Evolutionary conservation across 2,797 vertebrate species (phyloP).

Genomic region (Brachyalestes nurse): DNA sequence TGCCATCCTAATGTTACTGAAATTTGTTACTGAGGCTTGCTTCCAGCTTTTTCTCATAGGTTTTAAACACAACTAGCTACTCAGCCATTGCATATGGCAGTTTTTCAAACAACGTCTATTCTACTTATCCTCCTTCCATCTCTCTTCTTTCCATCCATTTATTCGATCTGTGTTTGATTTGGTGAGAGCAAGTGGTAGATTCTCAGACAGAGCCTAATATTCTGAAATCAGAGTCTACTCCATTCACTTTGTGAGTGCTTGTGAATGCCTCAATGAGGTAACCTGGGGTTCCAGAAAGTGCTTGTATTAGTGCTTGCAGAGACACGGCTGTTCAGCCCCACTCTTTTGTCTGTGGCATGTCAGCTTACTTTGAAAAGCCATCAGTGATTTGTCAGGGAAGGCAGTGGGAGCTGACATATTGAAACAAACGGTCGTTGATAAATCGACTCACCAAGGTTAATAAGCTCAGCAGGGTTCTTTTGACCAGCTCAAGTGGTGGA

Average conservation of each 20-base stretch:
- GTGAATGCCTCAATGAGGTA: slow-evolving; percentile 33
- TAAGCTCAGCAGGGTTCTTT: slow-evolving; percentile 52
- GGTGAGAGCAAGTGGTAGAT: not conserved
- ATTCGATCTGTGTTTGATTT: slow-evolving; percentile 29
- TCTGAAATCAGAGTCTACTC: slow-evolving; percentile 21
- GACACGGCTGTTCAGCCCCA: slow-evolving; percentile 21
- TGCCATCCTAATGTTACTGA: not conserved
- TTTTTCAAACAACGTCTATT: not conserved
- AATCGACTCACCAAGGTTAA: slow-evolving; percentile 58
- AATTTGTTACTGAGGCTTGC: not conserved
- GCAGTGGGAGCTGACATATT: slow-evolving; percentile 59
- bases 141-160: slow-evolving; percentile 6
- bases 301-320: slow-evolving; percentile 29
- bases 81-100: not conserved
- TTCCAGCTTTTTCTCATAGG: not conserved
- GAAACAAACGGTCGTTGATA: slow-evolving; percentile 54
- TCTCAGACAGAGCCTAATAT: not conserved
- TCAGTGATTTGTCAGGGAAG: slow-evolving; percentile 50
- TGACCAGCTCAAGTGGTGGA: slow-evolving; percentile 41
- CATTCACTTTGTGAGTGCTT: slow-evolving; percentile 35
- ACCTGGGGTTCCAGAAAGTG: slow-evolving; percentile 15
- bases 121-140: too few relatives aligned
- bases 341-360: slow-evolving; percentile 52
- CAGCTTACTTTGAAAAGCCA: slow-evolving; percentile 50
- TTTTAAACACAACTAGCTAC: not conserved